Conservation (phyloP, 2,888 invertebrate species). For the Barypeithes pellucidus region DNA sequence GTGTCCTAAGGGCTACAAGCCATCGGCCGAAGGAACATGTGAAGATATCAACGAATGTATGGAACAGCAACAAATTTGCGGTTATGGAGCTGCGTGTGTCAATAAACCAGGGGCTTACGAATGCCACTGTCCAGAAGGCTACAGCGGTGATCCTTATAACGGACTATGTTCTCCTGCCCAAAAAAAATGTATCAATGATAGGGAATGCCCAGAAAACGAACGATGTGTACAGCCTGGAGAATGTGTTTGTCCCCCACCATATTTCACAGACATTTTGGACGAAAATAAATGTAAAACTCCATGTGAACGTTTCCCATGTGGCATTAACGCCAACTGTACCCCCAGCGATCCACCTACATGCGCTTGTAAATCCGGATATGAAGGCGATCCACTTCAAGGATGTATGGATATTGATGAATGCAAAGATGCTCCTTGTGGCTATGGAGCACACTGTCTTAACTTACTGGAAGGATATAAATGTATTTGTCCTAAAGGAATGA, state of each 20-base stretch:
- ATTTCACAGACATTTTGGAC: slow-evolving; percentile 87
- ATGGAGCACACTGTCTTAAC: slow-evolving; percentile 91
- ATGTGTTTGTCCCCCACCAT: slow-evolving; percentile 93
- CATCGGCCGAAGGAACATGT: slow-evolving; percentile 86
- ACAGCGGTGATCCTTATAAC: slow-evolving; percentile 86
- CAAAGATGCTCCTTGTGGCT: slow-evolving; percentile 86
- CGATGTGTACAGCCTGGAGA: slow-evolving; percentile 93
- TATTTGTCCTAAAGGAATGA: slow-evolving; percentile 86
- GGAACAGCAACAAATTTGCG: slow-evolving; percentile 84
- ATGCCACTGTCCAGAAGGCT: slow-evolving; percentile 87
- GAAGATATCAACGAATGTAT: slow-evolving; percentile 89
- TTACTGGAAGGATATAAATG: slow-evolving; percentile 90
- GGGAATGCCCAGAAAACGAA: slow-evolving; percentile 89
- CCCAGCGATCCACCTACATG: slow-evolving; percentile 92
- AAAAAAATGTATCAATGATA: slow-evolving; percentile 86
- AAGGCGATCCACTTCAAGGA: slow-evolving; percentile 88
- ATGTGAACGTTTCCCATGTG: slow-evolving; percentile 91
- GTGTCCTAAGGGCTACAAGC: slow-evolving; percentile 89
- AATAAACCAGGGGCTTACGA: slow-evolving; percentile 85
- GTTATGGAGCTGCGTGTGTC: slow-evolving; percentile 89
- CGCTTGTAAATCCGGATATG: slow-evolving; percentile 89
- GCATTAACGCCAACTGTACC: slow-evolving; percentile 91
- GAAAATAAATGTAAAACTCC: slow-evolving; percentile 93
- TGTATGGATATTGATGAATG: slow-evolving; percentile 93
- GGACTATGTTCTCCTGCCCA: slow-evolving; percentile 88